phyloP scores from a whole-genome alignment of 1,140 invertebrate genomes.

The Euwallacea fornicatus region DNA sequence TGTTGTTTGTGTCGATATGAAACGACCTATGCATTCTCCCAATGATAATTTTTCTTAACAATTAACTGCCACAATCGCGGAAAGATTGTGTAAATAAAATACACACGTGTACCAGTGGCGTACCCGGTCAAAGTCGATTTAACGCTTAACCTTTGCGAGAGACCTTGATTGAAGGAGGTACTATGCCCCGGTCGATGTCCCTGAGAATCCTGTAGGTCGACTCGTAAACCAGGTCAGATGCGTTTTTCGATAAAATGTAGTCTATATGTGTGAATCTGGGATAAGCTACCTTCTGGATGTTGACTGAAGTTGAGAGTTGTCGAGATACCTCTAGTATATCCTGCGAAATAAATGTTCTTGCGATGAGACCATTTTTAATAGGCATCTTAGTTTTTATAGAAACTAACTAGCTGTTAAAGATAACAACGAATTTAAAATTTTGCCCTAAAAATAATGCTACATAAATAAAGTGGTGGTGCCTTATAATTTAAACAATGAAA shows the following conservation, averaged over 20 bases:
- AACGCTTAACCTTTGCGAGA: background rate
- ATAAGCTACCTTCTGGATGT: conserved; percentile 4
- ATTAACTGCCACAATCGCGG: conserved; percentile 10
- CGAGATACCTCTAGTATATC: background rate
- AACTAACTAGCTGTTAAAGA: no score
- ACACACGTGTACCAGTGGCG: conserved; percentile 18
- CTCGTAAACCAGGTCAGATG: conserved; percentile 24
- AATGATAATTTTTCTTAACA: conserved; percentile 12
- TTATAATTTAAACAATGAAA: background rate
- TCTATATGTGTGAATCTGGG: conserved; percentile 23
- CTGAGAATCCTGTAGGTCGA: conserved; percentile 18
- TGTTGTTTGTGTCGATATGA: background rate
- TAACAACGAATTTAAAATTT: no score
- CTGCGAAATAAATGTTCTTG: conserved; percentile 13
- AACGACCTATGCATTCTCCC: background rate
- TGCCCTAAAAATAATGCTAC: no score
- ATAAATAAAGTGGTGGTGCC: no score
- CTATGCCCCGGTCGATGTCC: conserved; percentile 23
- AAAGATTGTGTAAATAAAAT: conserved; percentile 17
- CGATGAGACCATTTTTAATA: no score
- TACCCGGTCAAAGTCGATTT: background rate
- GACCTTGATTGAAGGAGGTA: conserved; percentile 6
- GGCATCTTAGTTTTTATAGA: no score
- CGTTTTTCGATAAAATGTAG: conserved; percentile 29
- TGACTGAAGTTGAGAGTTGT: conserved; percentile 1